Evolutionary conservation across 2,113 vertebrate genomes (phyloP).

Genomic region (Eonycteris spelaea): DNA sequence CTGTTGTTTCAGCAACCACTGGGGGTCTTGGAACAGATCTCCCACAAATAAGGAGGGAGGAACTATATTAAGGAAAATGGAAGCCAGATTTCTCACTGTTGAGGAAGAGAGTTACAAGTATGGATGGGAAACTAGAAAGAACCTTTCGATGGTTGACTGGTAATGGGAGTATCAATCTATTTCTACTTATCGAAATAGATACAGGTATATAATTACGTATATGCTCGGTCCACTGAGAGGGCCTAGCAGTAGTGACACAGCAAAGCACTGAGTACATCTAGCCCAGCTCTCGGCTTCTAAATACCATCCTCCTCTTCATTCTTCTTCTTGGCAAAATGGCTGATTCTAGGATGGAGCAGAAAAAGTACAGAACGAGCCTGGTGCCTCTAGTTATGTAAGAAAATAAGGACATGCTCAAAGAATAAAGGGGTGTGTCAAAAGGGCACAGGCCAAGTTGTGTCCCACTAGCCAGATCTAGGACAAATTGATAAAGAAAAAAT

Average conservation of each 20-base stretch:
- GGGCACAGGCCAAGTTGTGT: neutral
- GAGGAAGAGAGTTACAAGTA: neutral
- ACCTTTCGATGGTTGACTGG: neutral
- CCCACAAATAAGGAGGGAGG: neutral
- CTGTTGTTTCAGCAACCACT: neutral
- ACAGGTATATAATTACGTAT: neutral
- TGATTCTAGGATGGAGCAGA: neutral
- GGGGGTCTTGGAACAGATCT: neutral
- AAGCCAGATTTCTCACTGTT: neutral
- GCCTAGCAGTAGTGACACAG: neutral
- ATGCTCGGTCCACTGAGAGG: neutral
- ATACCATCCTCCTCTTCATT: neutral
- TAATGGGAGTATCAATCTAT: neutral
- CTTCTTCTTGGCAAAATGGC: constrained; percentile 1
- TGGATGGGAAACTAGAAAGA: neutral
- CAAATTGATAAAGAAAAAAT: neutral
- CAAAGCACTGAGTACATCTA: neutral
- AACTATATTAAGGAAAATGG: neutral
- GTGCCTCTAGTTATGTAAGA: neutral
- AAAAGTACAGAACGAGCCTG: neutral
- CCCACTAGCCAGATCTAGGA: neutral
- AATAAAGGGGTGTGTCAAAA: neutral
- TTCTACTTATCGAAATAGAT: neutral
- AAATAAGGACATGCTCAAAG: neutral
- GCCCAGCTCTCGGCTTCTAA: neutral